Base-by-base conservation (phyloP, 2,113 vertebrate species). In the Hiodon alosoides region DNA sequence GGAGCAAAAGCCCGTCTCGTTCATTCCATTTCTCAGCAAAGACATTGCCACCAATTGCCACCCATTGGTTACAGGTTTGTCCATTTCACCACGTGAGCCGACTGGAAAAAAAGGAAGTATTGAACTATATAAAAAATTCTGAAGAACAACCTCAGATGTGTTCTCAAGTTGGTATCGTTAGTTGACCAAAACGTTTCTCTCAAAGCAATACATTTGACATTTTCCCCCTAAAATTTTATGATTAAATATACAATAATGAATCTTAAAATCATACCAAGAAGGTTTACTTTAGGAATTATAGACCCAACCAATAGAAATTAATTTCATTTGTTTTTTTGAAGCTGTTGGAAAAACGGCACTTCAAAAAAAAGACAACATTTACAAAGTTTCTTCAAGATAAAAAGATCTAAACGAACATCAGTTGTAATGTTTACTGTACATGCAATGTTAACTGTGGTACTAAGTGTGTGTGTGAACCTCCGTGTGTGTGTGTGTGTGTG, bases 131-230 rank as follows among this genome's bases (percentile, higher is more conserved):
- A 50, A 53, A 16, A 31, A 58, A 73, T 64, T 53, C 52, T 31
- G 46, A 62, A 66, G 16, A 71, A 72, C 76, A 66, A 55, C 73
- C 77, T 73, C 80, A 75, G 69, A 68, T 52, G 78, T 84, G 69
- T 8, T 67, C 10, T 9, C 74, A 16, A 75, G 69, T 67, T 69
- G 78, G 78, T 75, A 75, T 65, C 55, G 51, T 83, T 67, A 86
- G 75, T 85, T 85, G 86, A 87, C 85, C 86, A 87, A 89, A 90
- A 84, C 75, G 48, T 83, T 76, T 81, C 88, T 86, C 84, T 85
- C 81, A 89, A 84, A 92, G 91, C 91, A 93, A 93, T 93, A 93
- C 78, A 81, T 83, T 70, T 53, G 82, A 68, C 65, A 61, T 69
- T 78, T 73, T 78, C 71, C 76, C 73, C 85, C 86, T 87, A 87